Conservation (phyloP, 1,140 invertebrate species). For the Bombus huntii region DNA sequence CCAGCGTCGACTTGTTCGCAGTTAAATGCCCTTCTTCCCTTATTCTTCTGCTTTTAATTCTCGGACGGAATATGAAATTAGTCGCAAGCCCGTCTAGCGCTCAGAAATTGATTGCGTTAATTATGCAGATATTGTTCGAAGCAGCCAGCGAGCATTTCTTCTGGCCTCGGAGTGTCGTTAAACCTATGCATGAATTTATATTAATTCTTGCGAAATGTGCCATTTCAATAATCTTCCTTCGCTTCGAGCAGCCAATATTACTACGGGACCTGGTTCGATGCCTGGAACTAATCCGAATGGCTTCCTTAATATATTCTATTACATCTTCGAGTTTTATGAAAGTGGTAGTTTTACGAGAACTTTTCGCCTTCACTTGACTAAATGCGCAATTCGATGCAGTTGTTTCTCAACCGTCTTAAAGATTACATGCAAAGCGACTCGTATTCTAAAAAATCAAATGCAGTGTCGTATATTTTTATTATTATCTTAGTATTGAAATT, state of each 20-base stretch:
- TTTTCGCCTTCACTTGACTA: not conserved
- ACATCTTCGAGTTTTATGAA: not conserved
- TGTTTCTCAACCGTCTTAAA: not conserved
- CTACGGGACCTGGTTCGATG: not conserved
- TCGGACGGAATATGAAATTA: slow-evolving; percentile 51
- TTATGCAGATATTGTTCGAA: slow-evolving; percentile 38
- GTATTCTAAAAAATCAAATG: not conserved
- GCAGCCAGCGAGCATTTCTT: slow-evolving; percentile 14
- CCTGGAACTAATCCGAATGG: not conserved
- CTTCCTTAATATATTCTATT: slow-evolving; percentile 15
- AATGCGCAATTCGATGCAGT: not conserved
- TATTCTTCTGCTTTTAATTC: slow-evolving; percentile 37
- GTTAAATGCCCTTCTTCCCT: slow-evolving; percentile 17
- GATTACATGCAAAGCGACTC: not conserved
- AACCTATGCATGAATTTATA: slow-evolving; percentile 30
- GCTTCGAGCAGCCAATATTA: slow-evolving; percentile 7
- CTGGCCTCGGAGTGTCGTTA: not conserved
- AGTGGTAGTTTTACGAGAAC: not conserved
- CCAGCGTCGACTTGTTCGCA: not conserved
- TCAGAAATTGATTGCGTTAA: slow-evolving; percentile 34
- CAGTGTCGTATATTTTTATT: not conserved
- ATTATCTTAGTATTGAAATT: not conserved
- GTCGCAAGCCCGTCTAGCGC: slow-evolving; percentile 2
- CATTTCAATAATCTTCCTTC: slow-evolving; percentile 21
- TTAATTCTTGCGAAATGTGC: slow-evolving; percentile 26